Percentiles rank a stretch among this genome's conserved stretches.
Conservation (phyloP, 2,113 vertebrate species). For the Callospermophilus lateralis region DNA sequence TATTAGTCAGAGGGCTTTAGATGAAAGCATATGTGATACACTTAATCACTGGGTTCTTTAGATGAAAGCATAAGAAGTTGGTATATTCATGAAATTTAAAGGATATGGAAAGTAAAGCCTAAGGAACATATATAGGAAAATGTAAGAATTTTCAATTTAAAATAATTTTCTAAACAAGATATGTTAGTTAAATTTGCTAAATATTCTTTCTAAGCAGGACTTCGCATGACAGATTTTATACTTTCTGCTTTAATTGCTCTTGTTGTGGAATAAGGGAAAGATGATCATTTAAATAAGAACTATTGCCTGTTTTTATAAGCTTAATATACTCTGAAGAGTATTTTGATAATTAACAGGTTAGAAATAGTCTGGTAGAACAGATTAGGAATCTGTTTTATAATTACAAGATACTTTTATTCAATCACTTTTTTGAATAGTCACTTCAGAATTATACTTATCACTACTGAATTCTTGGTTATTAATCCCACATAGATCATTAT, state of each 20-base stretch:
- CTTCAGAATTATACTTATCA: background rate
- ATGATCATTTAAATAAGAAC: background rate
- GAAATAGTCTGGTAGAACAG: background rate
- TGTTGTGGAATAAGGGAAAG: background rate
- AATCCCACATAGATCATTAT: background rate
- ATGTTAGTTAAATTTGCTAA: background rate
- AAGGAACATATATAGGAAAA: constrained; percentile 9
- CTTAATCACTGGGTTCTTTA: background rate
- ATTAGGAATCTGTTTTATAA: background rate
- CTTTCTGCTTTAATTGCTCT: background rate
- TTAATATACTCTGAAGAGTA: background rate
- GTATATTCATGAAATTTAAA: background rate
- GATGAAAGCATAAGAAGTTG: background rate
- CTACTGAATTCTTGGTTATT: constrained; percentile 43
- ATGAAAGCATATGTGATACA: background rate
- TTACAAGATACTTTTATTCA: background rate
- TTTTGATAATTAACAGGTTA: background rate
- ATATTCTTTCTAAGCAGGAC: background rate
- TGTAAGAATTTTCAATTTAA: constrained; percentile 24
- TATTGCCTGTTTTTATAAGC: background rate
- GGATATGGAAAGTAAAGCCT: background rate
- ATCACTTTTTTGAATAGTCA: constrained; percentile 35
- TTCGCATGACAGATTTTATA: background rate
- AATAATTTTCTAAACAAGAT: background rate
- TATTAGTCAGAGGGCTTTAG: background rate